Evolutionary conservation across 2,888 invertebrate species (phyloP).

Genomic region (Eristalis arbustorum): DNA sequence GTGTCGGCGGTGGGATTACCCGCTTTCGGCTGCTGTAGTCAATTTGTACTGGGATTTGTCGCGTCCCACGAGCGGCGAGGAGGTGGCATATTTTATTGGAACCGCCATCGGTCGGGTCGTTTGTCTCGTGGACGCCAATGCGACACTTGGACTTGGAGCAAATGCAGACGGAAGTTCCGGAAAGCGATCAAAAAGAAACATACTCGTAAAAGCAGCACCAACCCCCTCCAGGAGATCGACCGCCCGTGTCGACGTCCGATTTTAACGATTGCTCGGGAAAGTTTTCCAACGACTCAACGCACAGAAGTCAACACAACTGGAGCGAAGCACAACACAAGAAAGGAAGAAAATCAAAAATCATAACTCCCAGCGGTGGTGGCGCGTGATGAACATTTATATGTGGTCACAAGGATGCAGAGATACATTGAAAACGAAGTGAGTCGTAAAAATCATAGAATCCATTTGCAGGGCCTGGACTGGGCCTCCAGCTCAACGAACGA

Average conservation of each 20-base stretch:
- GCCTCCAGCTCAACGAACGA: neutral
- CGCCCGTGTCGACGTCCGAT: neutral
- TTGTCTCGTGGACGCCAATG: neutral
- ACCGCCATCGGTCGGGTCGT: neutral
- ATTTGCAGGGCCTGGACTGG: neutral
- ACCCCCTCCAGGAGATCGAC: neutral
- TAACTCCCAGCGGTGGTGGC: neutral
- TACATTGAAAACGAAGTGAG: neutral
- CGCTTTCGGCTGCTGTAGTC: neutral
- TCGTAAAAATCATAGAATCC: neutral
- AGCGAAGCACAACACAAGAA: no score
- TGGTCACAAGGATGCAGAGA: neutral
- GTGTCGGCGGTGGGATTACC: neutral
- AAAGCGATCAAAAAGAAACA: neutral
- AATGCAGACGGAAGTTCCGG: neutral
- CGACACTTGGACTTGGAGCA: neutral
- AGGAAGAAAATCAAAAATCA: neutral
- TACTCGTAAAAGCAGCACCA: neutral
- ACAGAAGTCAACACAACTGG: neutral
- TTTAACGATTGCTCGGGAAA: neutral
- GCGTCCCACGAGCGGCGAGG: neutral
- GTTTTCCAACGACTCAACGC: neutral
- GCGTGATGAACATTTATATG: neutral
- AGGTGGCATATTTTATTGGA: neutral
- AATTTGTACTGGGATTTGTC: neutral